Evolutionary conservation across 2,113 vertebrate genomes (phyloP), one percentile per base, ranked within the genome.

Genomic region (Percopsis transmontana): DNA sequence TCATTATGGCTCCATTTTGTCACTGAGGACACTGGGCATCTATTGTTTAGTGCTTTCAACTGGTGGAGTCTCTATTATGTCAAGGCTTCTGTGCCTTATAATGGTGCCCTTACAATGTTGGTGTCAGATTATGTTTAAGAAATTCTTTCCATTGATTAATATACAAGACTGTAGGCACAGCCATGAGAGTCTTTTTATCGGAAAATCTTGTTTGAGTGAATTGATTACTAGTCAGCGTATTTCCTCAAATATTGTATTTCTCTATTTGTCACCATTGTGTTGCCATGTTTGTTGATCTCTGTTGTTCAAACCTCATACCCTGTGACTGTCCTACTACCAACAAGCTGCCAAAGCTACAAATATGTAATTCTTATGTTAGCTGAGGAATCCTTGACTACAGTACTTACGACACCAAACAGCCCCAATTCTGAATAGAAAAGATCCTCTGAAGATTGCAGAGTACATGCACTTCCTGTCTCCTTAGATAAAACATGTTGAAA

Each of bases 51-150:
- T 87, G 83, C 84, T 91, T 91, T 88, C 90, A 91, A 84, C 90
- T 89, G 88, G 88, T 92, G 90, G 90, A 93, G 89, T 91, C 91
- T 92, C 86, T 92, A 90, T 90, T 90, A 91, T 91, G 89, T 91
- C 90, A 91, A 93, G 92, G 92, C 91, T 91, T 91, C 89, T 86
- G 92, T 93, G 91, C 91, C 91, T 93, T 93, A 92, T 92, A 87
- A 84, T 84, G 82, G 90, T 90, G 89, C 90, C 91, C 91, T 85
- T 67, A 74, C 73, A 72, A 77, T 89, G 88, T 88, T 84, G 33
- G 83, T 85, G 74, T 83, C 82, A 62, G 71, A 72, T 72, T 79
- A 44, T 72, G 62, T 78, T 42, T 59, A 69, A 62, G 51, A 77
- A 71, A 56, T 70, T 52, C 62, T 71, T 77, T 84, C 72, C 72